Evolutionary conservation across 2,888 invertebrate species (phyloP), one percentile per base, ranked within the genome.

Genomic region (Trachelus iudaicus): DNA sequence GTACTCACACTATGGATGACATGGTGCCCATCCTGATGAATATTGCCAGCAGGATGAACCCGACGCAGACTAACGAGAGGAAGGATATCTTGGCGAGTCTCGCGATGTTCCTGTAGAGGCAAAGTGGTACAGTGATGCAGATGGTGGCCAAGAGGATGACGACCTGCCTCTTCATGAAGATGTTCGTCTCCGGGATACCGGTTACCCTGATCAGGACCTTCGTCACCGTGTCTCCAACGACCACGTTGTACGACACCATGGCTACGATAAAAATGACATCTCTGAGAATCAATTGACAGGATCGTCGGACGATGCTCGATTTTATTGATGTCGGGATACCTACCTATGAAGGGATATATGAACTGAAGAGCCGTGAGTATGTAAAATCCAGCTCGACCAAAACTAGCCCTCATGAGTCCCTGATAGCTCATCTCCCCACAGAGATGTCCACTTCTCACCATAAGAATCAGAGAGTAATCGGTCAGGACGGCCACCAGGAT

Each of bases 231-330:
- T 97, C 97, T 33, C 97, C 97, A 40, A 97, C 96, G 33, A 97
- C 96, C 31, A 97, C 95, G 91, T 97, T 97, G 91, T 97, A 97
- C 79, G 96, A 96, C 79, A 97, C 95, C 96, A 97, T 97, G 12
- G 96, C 97, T 96, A 93, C 69, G 93, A 35, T 31, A 71, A 71
- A 33, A 71, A 31, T 31, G 12, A 12, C 12, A 71, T 31, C 11
- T 31, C 23, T 33, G 15, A 71, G 71, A 71, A 9, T 71, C 71
- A 71, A 12, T 13, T 23, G 71, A 30, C 9, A 12, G 9, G 33
- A 2, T 34, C 0, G 13, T 31, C 71, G 2, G 23, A 56, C 9
- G 9, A 9, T 23, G 9, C 23, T 56, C 2, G 56, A 56, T 23
- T 56, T 56, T 6, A 23, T 56, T 56, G 56, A 56, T 4, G 12